phyloP scores from a whole-genome alignment of 1,140 invertebrate genomes.

The Manduca sexta region DNA sequence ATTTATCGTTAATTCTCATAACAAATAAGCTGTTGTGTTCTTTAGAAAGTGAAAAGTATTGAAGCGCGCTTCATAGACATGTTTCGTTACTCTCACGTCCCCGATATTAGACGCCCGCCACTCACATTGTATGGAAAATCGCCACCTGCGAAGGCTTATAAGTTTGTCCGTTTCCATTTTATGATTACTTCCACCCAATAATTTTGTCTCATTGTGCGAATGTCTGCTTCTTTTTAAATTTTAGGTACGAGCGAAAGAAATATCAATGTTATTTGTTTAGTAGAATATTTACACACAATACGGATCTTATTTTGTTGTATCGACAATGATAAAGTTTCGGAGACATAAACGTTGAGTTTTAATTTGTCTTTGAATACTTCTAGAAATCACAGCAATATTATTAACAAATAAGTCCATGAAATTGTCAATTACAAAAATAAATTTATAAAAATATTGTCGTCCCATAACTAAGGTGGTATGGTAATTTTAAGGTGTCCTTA shows the following conservation, averaged over 20 bases:
- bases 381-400: no score
- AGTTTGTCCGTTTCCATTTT: conserved; percentile 28
- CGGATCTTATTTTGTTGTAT: no score
- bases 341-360: no score
- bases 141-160: conserved; percentile 54
- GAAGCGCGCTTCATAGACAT: not conserved
- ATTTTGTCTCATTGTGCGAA: conserved; percentile 10
- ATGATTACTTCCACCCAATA: conserved; percentile 12
- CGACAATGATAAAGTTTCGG: no score
- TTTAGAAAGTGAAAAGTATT: not conserved
- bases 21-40: not conserved
- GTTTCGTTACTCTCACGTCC: not conserved
- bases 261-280: no score
- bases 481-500: not conserved
- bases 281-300: no score
- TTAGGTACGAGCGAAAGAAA: not conserved
- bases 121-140: conserved; percentile 38
- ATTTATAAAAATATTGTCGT: no score
- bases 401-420: no score
- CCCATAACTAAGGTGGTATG: no score
- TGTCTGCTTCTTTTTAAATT: not conserved
- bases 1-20: no score
- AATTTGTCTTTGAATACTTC: no score
- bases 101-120: conserved; percentile 17
- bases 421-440: no score